A percentile compares a stretch with the other conserved stretches of the same genome.
phyloP scores from a whole-genome alignment of 2,113 vertebrate species.

The Notechis scutatus region DNA sequence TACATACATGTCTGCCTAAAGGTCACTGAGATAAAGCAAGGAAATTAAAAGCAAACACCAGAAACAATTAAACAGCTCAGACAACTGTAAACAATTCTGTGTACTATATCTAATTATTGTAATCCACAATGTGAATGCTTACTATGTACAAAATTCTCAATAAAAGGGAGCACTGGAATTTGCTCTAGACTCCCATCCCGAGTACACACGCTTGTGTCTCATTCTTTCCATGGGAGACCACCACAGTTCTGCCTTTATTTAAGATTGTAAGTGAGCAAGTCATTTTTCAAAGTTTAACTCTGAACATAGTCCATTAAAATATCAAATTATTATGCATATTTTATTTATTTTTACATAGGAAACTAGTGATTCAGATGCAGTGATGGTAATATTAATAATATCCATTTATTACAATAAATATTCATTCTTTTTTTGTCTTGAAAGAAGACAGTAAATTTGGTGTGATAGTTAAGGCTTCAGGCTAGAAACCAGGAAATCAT shows the following conservation, averaged over 20 bases:
- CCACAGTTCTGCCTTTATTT: not conserved
- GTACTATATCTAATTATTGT: no score
- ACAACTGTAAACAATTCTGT: no score
- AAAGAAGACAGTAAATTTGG: not conserved
- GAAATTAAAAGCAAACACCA: no score
- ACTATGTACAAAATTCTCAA: no score
- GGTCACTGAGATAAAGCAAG: no score
- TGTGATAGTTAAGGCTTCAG: not conserved
- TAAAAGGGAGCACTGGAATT: no score
- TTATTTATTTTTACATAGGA: not conserved
- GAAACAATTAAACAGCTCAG: no score
- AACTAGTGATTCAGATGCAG: not conserved
- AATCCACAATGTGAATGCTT: no score
- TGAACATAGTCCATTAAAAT: not conserved
- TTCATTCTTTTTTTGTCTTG: not conserved
- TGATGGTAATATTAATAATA: not conserved
- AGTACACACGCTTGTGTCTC: no score
- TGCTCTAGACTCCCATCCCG: no score
- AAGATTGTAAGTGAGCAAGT: not conserved
- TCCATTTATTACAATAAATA: not conserved
- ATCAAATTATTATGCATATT: not conserved
- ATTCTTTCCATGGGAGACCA: no score
- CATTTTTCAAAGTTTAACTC: not conserved
- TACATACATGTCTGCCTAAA: no score
- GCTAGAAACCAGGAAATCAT: not conserved